phyloP scores from a whole-genome alignment of 2,797 vertebrate genomes.

The Sphenopsis melanotis region DNA sequence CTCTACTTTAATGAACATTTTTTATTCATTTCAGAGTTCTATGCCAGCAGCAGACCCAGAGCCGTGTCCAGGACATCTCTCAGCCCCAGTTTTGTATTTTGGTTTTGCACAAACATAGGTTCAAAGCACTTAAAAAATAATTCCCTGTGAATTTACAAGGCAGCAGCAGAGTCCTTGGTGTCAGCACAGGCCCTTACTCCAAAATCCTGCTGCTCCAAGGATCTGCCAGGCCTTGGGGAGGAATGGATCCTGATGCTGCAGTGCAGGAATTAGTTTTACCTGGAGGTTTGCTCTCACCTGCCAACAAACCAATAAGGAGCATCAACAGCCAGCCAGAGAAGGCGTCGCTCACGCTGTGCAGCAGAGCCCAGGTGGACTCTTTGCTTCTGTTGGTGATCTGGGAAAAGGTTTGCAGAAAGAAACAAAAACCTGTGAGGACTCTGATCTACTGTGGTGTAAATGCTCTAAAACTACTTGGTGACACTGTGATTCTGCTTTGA shows the following conservation, averaged over 20 bases:
- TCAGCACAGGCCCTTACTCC: background rate
- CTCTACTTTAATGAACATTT: background rate
- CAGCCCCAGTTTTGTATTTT: background rate
- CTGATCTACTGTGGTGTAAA: background rate
- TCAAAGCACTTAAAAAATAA: background rate
- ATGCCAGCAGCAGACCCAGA: background rate
- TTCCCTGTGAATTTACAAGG: background rate
- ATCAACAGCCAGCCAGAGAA: slow-evolving; percentile 96
- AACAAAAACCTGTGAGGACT: background rate
- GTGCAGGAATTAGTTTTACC: rapidly evolving
- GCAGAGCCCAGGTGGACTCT: slow-evolving; percentile 85
- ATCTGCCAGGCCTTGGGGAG: background rate
- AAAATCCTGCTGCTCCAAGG: background rate
- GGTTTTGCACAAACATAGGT: background rate
- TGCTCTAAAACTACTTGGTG: background rate
- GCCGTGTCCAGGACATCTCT: background rate
- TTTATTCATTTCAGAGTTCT: background rate
- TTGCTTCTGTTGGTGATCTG: slow-evolving; percentile 92
- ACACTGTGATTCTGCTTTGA: background rate
- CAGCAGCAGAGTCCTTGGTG: background rate
- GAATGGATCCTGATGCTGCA: rapidly evolving
- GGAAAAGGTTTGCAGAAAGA: background rate
- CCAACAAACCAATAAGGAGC: slow-evolving; percentile 90
- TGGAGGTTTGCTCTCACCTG: slow-evolving; percentile 78
- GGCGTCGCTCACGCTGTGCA: slow-evolving; percentile 88